A percentile compares a stretch with the other conserved stretches of the same genome.
These are phyloP conservation scores for Lasioglossum baleicum DNA, from an alignment of 1,140 invertebrate genomes.

Conservation along the genomic window DNA sequence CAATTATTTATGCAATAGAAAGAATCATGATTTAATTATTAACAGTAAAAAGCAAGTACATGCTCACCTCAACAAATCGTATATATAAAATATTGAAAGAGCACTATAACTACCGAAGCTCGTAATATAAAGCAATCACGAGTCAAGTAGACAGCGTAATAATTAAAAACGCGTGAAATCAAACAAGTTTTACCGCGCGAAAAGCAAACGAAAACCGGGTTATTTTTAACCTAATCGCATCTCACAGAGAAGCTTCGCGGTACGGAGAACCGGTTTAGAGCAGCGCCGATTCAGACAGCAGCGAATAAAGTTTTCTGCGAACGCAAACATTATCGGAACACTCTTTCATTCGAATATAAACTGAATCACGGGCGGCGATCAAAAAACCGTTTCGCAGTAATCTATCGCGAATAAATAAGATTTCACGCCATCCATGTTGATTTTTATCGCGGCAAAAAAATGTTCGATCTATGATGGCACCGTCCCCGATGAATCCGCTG, in stretches of 20 bases:
- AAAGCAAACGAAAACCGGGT: not conserved
- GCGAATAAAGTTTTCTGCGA: not conserved
- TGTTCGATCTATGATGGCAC: not conserved
- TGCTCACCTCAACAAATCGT: too few relatives aligned
- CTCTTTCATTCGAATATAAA: not conserved
- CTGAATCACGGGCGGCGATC: not conserved
- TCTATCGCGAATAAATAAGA: not conserved
- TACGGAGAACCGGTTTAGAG: not conserved
- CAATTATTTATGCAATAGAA: too few relatives aligned
- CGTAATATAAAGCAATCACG: too few relatives aligned
- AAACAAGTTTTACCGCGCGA: too few relatives aligned
- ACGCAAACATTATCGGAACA: not conserved
- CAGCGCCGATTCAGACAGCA: not conserved
- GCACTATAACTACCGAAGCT: too few relatives aligned
- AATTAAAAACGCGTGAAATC: too few relatives aligned
- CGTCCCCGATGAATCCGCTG: too few relatives aligned
- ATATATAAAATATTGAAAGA: too few relatives aligned
- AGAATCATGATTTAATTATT: too few relatives aligned
- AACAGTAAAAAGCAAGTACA: too few relatives aligned
- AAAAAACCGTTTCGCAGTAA: not conserved
- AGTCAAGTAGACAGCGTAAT: too few relatives aligned
- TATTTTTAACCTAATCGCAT: not conserved
- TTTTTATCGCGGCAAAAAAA: not conserved
- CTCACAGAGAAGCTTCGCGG: too few relatives aligned
- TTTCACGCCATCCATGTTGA: not conserved